Base-by-base conservation (phyloP, 2,888 invertebrate species). In the Polietes domitor region DNA sequence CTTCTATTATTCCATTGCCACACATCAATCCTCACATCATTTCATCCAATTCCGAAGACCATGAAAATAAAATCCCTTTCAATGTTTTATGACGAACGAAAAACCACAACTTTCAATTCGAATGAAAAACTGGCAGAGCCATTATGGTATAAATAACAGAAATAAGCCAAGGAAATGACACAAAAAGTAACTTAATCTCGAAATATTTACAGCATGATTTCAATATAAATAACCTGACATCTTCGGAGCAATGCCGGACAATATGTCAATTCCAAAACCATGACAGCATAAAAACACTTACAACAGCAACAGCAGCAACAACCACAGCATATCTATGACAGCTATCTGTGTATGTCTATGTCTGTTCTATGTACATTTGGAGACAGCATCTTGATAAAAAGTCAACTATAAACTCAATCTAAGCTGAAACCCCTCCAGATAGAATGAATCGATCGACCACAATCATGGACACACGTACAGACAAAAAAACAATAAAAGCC, bases 101-200 rank as follows among this genome's bases (percentile, higher is more conserved):
- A 41, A 26, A 71, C 55, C 75, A 72, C 77, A 78, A 80, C 65
- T 77, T 77, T 12, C 75, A 83, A 73, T 79, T 73, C 32, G 41
- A 83, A 77, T 77, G 65, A 75, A 55, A 72, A 50, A n/a, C 68
- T 53, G 47, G 63, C 58, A 43, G 63, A 73, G 71, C 32, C 47
- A 70, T 70, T 74, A 63, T 47, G 53, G 55, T 12, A 17, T 68
- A 77, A 61, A 26, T 41, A 19, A 61, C 21, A 9, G 24, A 63
- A 72, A 28, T 41, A 17, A 78, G 21, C 10, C 17, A 65, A 43
- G 6, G 50, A 58, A 63, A 70, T 47, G 41, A 72, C 19, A 19
- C 15, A 76, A 21, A 65, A 70, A 74, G 71, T 80, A 63, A 61
- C 10, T 70, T 73, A 73, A 80, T 83, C 73, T 70, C 0, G 10